Evolutionary conservation across 2,888 invertebrate species (phyloP).

Genomic region (Agrotis puta): DNA sequence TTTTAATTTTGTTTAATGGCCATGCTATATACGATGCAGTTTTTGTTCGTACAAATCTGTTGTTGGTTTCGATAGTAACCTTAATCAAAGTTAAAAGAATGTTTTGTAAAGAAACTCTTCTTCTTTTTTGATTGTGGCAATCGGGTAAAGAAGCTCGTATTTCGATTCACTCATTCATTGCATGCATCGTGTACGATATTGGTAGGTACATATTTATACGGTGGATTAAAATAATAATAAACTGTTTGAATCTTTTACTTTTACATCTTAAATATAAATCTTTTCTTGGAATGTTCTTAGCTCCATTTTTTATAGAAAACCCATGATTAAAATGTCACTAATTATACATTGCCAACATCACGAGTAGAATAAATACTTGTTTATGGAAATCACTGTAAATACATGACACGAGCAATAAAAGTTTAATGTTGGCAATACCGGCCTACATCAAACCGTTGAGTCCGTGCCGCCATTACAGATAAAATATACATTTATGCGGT

Average conservation of each 20-base stretch:
- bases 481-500: slow-evolving; percentile 44
- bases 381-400: slow-evolving; percentile 37
- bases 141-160: neutral
- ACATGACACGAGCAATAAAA: slow-evolving; percentile 32
- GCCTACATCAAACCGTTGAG: slow-evolving; percentile 39
- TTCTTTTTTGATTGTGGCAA: too few species aligned
- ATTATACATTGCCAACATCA: slow-evolving; percentile 28
- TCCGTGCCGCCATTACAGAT: slow-evolving; percentile 36
- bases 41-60: neutral
- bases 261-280: neutral
- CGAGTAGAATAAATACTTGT: slow-evolving; percentile 38
- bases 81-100: neutral
- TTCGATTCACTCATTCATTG: neutral
- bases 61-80: neutral
- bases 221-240: neutral
- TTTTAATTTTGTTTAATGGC: slow-evolving; percentile 9
- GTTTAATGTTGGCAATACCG: slow-evolving; percentile 44
- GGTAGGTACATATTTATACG: neutral
- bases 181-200: neutral
- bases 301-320: neutral
- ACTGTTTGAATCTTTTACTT: too few species aligned
- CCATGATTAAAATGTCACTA: neutral
- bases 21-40: neutral
- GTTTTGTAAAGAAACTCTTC: neutral
- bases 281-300: neutral